A percentile compares a stretch with the other conserved stretches of the same genome.
These are phyloP conservation scores for Lepidochrysops patricia DNA, from an alignment of 2,888 invertebrate species.

Conservation along the genomic window DNA sequence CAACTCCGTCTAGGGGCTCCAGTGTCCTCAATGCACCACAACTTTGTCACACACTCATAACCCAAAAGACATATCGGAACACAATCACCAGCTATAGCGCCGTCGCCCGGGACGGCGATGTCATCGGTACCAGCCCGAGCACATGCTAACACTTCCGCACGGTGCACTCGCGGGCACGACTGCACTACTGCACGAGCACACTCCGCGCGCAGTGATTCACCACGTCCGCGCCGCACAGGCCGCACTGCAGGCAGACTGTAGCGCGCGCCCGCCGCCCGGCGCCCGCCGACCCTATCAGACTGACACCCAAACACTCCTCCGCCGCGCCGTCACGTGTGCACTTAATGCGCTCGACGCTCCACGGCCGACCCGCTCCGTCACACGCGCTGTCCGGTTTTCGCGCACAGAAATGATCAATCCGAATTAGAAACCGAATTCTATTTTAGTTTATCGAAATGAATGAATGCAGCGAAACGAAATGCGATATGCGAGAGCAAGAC, in stretches of 20 bases:
- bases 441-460: constrained; percentile 45
- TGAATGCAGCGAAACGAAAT: constrained; percentile 36
- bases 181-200: constrained; percentile 55
- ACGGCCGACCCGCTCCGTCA: constrained; percentile 37
- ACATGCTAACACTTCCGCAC: constrained; percentile 68
- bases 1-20: constrained; percentile 78
- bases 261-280: constrained; percentile 34
- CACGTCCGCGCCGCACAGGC: constrained; percentile 47
- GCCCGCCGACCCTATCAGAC: constrained; percentile 55
- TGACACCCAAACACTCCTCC: constrained; percentile 65
- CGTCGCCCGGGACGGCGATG: constrained; percentile 56
- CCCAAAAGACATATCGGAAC: constrained; percentile 63
- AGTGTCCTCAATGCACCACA: constrained; percentile 72
- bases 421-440: constrained; percentile 45
- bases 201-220: constrained; percentile 67
- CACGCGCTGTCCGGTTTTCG: constrained; percentile 39
- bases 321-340: constrained; percentile 62
- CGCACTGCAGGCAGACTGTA: constrained; percentile 62
- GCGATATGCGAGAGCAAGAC: constrained; percentile 49
- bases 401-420: constrained; percentile 52
- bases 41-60: constrained; percentile 74
- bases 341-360: constrained; percentile 40
- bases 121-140: constrained; percentile 66
- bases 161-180: constrained; percentile 70
- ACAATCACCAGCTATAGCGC: constrained; percentile 60